Evolutionary conservation across 2,797 vertebrate genomes (phyloP).

Genomic region (Hirundo rustica): DNA sequence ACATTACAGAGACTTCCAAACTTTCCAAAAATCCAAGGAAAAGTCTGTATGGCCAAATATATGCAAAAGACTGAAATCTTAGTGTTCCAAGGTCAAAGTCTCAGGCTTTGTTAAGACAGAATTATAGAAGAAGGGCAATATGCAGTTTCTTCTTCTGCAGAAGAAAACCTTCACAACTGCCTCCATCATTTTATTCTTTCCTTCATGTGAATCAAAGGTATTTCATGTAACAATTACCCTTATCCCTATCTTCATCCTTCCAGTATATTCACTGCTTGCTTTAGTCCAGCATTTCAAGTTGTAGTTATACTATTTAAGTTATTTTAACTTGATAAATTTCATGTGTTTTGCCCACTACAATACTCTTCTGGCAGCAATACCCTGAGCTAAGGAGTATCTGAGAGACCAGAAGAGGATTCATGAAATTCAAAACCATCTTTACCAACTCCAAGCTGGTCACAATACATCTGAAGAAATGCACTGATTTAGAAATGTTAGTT

Average conservation of each 20-base stretch:
- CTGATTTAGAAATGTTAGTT: neutral
- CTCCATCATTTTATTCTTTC: neutral
- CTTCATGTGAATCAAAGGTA: neutral
- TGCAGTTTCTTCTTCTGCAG: neutral
- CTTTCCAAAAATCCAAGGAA: neutral
- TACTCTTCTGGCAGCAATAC: neutral
- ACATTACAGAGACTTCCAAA: neutral
- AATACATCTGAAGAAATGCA: neutral
- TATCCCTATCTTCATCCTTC: neutral
- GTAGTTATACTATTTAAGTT: neutral
- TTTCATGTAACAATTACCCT: neutral
- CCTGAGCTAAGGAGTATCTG: neutral
- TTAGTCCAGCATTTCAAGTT: neutral
- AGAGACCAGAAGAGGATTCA: neutral
- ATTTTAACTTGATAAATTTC: neutral
- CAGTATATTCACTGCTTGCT: neutral
- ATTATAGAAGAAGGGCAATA: neutral
- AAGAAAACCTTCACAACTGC: neutral
- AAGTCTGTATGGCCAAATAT: neutral
- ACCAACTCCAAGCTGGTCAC: neutral
- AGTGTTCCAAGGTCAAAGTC: neutral
- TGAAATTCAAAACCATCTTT: neutral
- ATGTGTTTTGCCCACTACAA: fast-evolving
- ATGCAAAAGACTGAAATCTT: neutral
- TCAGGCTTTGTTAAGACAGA: neutral